Percentiles rank a stretch among this genome's conserved stretches.
Evolutionary conservation across 2,113 vertebrate genomes (phyloP).

Genomic region (Macaca nemestrina): DNA sequence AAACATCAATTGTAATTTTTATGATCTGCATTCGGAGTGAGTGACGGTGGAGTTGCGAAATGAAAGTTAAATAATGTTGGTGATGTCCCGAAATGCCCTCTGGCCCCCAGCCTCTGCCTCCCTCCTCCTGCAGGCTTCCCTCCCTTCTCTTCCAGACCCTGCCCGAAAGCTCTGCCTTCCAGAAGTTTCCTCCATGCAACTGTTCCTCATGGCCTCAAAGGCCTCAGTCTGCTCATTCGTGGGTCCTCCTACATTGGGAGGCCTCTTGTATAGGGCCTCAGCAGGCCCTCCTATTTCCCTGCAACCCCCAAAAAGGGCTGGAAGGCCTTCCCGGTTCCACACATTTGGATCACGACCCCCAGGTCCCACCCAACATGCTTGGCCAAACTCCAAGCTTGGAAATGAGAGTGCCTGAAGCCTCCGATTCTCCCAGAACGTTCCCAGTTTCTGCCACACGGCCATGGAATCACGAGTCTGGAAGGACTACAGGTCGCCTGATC

Average conservation of each 20-base stretch:
- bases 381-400: background rate
- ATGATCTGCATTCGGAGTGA: slow-evolving; percentile 69
- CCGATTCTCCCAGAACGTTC: background rate
- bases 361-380: fast-evolving
- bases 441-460: fast-evolving
- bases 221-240: background rate
- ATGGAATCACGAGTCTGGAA: background rate
- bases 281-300: background rate
- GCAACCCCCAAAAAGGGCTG: background rate
- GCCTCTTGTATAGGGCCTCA: no score
- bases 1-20: slow-evolving; percentile 82
- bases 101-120: background rate
- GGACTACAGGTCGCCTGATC: background rate
- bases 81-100: background rate
- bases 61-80: background rate
- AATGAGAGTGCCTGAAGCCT: fast-evolving
- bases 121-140: background rate
- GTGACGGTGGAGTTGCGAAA: slow-evolving; percentile 21
- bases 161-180: background rate
- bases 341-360: background rate
- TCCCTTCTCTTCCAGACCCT: background rate
- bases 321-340: background rate
- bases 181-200: background rate
- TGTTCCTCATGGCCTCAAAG: fast-evolving
- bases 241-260: no score